Evolutionary conservation across 1,140 invertebrate species (phyloP).

Genomic region (Trichonephila clavata): DNA sequence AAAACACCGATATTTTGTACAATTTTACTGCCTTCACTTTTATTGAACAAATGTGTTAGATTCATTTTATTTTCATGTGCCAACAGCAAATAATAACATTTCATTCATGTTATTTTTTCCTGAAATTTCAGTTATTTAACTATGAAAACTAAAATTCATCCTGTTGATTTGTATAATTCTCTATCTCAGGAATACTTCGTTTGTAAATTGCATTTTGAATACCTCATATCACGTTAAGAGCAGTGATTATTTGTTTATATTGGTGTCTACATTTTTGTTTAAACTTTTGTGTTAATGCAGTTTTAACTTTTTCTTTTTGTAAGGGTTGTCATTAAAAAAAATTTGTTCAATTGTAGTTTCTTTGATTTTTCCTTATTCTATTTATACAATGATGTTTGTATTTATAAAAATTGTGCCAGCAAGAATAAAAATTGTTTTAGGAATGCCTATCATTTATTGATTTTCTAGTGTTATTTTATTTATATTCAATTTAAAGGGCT

Average conservation of each 20-base stretch:
- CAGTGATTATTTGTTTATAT: conserved; percentile 27
- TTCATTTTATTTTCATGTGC: conserved; percentile 71
- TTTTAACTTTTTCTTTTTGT: conserved; percentile 15
- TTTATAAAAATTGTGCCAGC: conserved; percentile 59
- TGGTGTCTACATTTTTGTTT: conserved; percentile 3
- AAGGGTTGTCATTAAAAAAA: conserved; percentile 27
- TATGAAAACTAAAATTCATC: not conserved
- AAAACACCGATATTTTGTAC: conserved; percentile 48
- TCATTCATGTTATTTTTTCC: conserved; percentile 1
- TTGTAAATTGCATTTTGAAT: conserved; percentile 62
- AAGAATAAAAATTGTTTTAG: conserved; percentile 62
- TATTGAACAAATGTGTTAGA: conserved; percentile 37
- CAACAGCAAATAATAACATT: conserved; percentile 28
- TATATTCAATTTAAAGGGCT: no score
- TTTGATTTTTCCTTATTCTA: conserved; percentile 43
- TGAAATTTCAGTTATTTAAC: conserved; percentile 8
- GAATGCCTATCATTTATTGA: conserved; percentile 14
- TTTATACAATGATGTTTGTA: conserved; percentile 35
- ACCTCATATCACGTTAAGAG: conserved; percentile 46
- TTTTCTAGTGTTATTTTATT: not conserved
- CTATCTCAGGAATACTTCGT: conserved; percentile 60
- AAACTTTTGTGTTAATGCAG: conserved; percentile 7
- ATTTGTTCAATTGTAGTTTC: not conserved
- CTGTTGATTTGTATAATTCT: conserved; percentile 34
- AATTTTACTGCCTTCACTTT: conserved; percentile 58